phyloP scores from a whole-genome alignment of 2,113 vertebrate genomes.

The Tympanuchus pallidicinctus region DNA sequence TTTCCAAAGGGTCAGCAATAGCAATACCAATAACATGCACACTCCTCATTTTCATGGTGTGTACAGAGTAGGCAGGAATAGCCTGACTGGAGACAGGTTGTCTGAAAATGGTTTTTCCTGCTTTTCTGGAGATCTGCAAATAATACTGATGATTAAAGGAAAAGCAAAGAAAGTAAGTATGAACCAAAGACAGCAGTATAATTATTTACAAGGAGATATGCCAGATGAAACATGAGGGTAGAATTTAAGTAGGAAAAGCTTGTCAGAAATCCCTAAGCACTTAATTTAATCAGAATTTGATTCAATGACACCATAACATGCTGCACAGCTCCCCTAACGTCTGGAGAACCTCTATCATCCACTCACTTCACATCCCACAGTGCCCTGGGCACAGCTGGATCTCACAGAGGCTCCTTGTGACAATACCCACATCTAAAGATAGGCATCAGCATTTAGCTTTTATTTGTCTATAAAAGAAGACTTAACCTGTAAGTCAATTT shows the following conservation, averaged over 20 bases:
- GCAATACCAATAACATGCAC: neutral
- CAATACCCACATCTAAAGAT: neutral
- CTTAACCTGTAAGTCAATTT: neutral
- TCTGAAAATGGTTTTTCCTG: neutral
- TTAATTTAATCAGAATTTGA: conserved; percentile 40
- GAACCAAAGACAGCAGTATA: neutral
- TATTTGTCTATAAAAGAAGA: neutral
- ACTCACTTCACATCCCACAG: neutral
- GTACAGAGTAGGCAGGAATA: neutral
- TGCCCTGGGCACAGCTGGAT: rapidly evolving
- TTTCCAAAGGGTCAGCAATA: conserved; percentile 46
- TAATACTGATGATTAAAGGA: neutral
- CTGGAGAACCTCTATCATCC: neutral
- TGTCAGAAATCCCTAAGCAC: conserved; percentile 44
- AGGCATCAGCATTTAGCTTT: neutral
- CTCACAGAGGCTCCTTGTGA: neutral
- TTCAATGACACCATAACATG: conserved; percentile 15
- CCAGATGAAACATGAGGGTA: conserved; percentile 9
- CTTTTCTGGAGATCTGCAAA: neutral
- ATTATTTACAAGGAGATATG: neutral
- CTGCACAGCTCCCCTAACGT: neutral
- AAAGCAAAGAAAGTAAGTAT: neutral
- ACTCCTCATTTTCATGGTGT: neutral
- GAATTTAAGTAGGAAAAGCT: conserved; percentile 20
- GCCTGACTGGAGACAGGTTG: neutral